Evolutionary conservation across 2,113 vertebrate genomes (phyloP).

Genomic region (Zapornia atra): DNA sequence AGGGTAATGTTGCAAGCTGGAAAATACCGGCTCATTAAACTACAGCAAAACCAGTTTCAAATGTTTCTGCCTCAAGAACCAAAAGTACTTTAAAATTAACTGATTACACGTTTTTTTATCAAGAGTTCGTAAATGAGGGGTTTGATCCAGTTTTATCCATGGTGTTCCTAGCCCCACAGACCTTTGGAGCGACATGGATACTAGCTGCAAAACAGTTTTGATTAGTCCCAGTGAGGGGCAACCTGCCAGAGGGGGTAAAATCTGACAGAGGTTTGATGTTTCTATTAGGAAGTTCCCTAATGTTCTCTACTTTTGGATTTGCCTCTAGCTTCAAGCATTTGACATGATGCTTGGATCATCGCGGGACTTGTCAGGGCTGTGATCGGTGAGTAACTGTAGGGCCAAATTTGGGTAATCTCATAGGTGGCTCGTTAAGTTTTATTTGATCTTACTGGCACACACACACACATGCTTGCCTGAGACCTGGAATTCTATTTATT

Average conservation of each 20-base stretch:
- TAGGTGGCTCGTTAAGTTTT: conserved; percentile 44
- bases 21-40: background rate
- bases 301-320: background rate
- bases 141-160: background rate
- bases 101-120: background rate
- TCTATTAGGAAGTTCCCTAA: background rate
- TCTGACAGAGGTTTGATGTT: background rate
- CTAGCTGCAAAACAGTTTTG: background rate
- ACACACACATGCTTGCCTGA: background rate
- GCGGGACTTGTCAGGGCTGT: background rate
- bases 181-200: background rate
- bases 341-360: background rate
- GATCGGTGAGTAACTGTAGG: background rate
- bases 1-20: background rate
- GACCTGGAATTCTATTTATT: conserved; percentile 16
- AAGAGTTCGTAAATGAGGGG: background rate
- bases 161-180: background rate
- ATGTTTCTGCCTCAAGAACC: background rate
- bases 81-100: conserved; percentile 1
- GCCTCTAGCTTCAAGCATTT: background rate
- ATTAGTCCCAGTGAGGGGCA: background rate
- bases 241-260: background rate
- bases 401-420: conserved; percentile 7
- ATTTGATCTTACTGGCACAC: conserved; percentile 24
- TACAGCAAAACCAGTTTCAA: background rate